Evolutionary conservation across 2,797 vertebrate species (phyloP), one percentile per base, ranked within the genome.

Genomic region (Microcaecilia unicolor): DNA sequence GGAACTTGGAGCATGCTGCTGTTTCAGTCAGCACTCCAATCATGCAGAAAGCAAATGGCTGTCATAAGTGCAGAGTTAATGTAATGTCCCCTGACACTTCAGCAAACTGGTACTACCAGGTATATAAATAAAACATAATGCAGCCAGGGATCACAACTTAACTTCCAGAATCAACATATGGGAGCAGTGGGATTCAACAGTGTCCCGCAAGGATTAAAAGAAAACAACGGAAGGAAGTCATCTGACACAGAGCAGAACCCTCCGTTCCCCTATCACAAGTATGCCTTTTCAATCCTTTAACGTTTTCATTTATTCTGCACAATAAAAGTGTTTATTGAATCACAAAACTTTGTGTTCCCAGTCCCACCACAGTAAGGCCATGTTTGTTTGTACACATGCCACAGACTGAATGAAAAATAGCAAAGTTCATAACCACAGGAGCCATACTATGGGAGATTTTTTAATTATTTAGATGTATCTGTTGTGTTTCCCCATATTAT

Each of bases 291-390:
- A 25, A 25, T 5, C 13, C 12, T 24, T 6, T 11, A 21, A 10
- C 37, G 28, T 44, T 42, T 33, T 29, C 15, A 25, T 23, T 18
- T 28, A 17, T 21, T 26, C 25, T 28, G n/a, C 24, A 51, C 57
- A 49, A 67, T 52, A 57, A 39, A 21, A 19, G 18, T 37, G 49
- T 58, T 57, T 67, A 57, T 61, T 38, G 35, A 30, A 19, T 19
- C 17, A 25, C 40, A 35, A n/a, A n/a, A n/a, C n/a, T n/a, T n/a
- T 22, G 25, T 27, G 28, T 21, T 37, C 34, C 49, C 40, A 55
- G 42, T 41, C 26, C 22, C 28, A 27, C n/a, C 46, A 28, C 29
- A 41, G 33, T 33, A 31, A 31, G 28, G 10, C 25, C 32, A 42
- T 26, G 29, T 41, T 35, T 41, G 24, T 46, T 46, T 46, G 28